Percentiles rank a stretch among this genome's conserved stretches.
phyloP scores from a whole-genome alignment of 2,888 invertebrate species.

The Parnassius orleans region DNA sequence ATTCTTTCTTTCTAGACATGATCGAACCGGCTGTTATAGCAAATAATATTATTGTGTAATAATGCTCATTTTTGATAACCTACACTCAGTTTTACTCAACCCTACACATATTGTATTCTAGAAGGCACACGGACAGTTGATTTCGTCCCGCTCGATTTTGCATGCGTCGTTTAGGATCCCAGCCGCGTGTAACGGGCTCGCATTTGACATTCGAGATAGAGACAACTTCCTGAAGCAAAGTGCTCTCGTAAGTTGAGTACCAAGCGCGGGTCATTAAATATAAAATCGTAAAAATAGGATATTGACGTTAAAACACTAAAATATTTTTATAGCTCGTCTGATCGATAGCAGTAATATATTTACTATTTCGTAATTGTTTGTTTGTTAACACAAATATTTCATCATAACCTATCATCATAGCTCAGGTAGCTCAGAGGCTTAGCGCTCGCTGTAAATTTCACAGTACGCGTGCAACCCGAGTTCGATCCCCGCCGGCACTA shows the following conservation, averaged over 20 bases:
- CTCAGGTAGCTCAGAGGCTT: too few species aligned
- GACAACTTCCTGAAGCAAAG: slow-evolving; percentile 15
- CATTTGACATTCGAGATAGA: slow-evolving; percentile 18
- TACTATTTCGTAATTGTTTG: too few species aligned
- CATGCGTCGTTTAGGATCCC: slow-evolving; percentile 15
- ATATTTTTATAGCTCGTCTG: too few species aligned
- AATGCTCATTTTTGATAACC: not conserved
- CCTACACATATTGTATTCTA: not conserved
- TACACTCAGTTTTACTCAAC: not conserved
- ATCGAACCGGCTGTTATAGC: too few species aligned
- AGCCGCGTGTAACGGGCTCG: slow-evolving; percentile 13
- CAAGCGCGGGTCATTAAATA: not conserved
- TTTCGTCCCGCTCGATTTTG: slow-evolving; percentile 4
- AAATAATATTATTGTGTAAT: too few species aligned
- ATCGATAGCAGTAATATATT: too few species aligned
- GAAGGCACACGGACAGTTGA: not conserved
- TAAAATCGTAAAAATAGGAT: not conserved
- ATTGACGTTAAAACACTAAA: not conserved
- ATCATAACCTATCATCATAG: too few species aligned
- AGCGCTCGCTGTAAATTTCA: too few species aligned
- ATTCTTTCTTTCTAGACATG: too few species aligned
- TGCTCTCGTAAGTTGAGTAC: slow-evolving; percentile 2
- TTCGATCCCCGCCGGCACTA: too few species aligned
- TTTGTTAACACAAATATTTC: too few species aligned
- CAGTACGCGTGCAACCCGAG: too few species aligned